phyloP scores from a whole-genome alignment of 2,888 invertebrate species.

The Muscina levida region DNA sequence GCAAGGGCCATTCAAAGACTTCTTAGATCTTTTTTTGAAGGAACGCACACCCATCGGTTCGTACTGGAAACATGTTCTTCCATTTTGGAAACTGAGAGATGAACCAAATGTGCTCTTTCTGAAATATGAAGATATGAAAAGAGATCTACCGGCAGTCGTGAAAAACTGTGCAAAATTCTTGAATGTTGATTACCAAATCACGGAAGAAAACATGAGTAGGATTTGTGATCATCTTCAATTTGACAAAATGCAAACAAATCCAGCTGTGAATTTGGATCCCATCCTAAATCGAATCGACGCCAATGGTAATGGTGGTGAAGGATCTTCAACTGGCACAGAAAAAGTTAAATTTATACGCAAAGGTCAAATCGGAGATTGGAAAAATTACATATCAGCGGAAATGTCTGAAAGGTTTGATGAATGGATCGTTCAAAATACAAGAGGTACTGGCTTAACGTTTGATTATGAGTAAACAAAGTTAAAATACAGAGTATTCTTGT shows the following conservation, averaged over 20 bases:
- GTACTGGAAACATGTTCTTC: constrained; percentile 84
- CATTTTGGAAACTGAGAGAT: constrained; percentile 86
- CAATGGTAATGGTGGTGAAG: constrained; percentile 58
- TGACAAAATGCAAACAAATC: constrained; percentile 89
- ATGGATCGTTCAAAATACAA: constrained; percentile 84
- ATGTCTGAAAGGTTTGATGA: constrained; percentile 86
- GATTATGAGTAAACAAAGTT: constrained; percentile 81
- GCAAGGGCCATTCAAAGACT: constrained; percentile 85
- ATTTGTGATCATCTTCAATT: constrained; percentile 89
- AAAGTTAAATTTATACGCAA: constrained; percentile 86
- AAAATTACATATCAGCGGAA: constrained; percentile 87
- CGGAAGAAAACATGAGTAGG: constrained; percentile 84
- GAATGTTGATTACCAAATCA: constrained; percentile 83
- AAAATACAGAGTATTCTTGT: too few species aligned
- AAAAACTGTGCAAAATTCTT: constrained; percentile 83
- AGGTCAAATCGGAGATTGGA: constrained; percentile 89
- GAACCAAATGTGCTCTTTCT: constrained; percentile 88
- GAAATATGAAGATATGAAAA: constrained; percentile 91
- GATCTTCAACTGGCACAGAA: constrained; percentile 10
- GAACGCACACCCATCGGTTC: constrained; percentile 84
- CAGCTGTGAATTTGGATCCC: constrained; percentile 87
- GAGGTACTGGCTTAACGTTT: constrained; percentile 84
- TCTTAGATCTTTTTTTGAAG: constrained; percentile 86
- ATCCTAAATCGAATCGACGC: constrained; percentile 81
- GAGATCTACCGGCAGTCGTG: constrained; percentile 85